These are phyloP conservation scores for Antheraea assamensis DNA, from an alignment of 2,888 invertebrate species.

Conservation along the genomic window DNA sequence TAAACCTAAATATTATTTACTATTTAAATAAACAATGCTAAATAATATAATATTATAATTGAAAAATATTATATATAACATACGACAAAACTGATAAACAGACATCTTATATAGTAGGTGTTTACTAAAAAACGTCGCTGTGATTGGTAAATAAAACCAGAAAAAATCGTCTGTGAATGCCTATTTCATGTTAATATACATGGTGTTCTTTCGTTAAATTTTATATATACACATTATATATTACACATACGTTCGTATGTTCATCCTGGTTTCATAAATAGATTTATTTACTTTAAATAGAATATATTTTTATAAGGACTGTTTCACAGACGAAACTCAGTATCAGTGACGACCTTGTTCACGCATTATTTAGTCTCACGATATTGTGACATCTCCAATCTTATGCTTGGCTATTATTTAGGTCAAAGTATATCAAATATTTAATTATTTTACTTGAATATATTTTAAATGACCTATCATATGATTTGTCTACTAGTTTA, in stretches of 20 bases:
- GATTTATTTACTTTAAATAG: not conserved
- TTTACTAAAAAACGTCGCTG: not conserved
- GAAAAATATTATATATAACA: too few relatives aligned
- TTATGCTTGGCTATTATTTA: not conserved
- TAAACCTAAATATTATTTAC: too few relatives aligned
- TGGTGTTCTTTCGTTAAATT: too few relatives aligned
- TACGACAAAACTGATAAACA: too few relatives aligned
- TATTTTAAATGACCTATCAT: not conserved
- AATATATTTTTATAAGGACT: not conserved
- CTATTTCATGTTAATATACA: not conserved
- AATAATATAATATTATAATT: not conserved
- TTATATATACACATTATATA: too few relatives aligned
- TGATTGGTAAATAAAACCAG: not conserved
- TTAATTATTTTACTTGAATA: not conserved
- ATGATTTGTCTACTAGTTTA: not conserved
- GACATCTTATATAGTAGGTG: not conserved
- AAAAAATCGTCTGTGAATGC: not conserved
- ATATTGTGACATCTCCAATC: constrained; percentile 3
- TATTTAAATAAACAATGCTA: not conserved
- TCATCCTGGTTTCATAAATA: not conserved
- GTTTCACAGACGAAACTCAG: not conserved
- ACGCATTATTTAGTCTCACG: not conserved
- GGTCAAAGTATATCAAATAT: not conserved
- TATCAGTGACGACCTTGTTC: constrained; percentile 6
- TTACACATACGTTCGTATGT: not conserved